phyloP scores from a whole-genome alignment of 2,113 vertebrate species.

The Echinops telfairi region DNA sequence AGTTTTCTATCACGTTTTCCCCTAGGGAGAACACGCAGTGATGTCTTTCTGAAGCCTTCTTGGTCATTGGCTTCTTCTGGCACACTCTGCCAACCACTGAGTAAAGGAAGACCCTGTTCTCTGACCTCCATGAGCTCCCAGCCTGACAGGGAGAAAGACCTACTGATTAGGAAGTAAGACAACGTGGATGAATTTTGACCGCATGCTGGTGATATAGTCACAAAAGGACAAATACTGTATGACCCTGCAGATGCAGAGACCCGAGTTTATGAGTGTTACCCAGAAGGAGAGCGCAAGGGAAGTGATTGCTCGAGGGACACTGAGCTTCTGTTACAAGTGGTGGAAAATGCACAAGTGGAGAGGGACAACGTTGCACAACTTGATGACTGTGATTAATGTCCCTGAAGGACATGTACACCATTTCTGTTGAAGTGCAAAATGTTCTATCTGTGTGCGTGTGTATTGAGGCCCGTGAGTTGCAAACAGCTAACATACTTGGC shows the following conservation, averaged over 20 bases:
- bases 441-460: background rate
- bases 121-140: background rate
- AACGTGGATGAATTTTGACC: background rate
- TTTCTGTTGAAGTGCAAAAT: background rate
- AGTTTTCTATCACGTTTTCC: slow-evolving; percentile 35
- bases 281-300: background rate
- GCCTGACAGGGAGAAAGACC: background rate
- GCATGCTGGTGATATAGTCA: background rate
- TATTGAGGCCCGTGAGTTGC: background rate
- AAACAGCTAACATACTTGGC: background rate
- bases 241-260: background rate
- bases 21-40: background rate
- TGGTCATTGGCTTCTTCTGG: too few species aligned
- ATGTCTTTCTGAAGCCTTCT: background rate
- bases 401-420: background rate
- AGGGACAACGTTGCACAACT: background rate
- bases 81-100: background rate
- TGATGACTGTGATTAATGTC: background rate
- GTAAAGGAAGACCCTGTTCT: slow-evolving; percentile 12
- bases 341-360: background rate
- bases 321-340: background rate
- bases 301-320: background rate
- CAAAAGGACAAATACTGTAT: background rate
- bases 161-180: background rate
- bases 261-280: background rate